Evolutionary conservation across 2,797 vertebrate species (phyloP).

Genomic region (Notolepis coatsorum): DNA sequence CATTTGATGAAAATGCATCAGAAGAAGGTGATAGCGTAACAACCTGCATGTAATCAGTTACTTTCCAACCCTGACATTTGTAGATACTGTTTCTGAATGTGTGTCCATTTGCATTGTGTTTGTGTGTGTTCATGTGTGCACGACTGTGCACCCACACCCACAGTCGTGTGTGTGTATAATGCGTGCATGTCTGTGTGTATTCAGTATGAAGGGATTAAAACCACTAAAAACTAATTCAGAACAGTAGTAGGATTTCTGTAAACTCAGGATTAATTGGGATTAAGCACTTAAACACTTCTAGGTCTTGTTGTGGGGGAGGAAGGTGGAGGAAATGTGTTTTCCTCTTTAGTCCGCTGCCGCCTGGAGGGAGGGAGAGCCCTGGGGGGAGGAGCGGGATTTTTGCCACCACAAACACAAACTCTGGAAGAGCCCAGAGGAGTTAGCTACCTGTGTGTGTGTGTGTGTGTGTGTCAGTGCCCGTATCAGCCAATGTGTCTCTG

Average conservation of each 20-base stretch:
- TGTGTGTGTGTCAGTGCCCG: not conserved
- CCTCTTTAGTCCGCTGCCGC: constrained; percentile 18
- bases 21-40: too few relatives aligned
- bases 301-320: constrained; percentile 44
- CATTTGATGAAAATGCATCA: too few relatives aligned
- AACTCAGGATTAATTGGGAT: constrained; percentile 75
- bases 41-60: too few relatives aligned
- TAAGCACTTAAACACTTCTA: constrained; percentile 70
- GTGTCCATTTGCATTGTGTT: too few relatives aligned
- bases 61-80: too few relatives aligned
- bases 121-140: too few relatives aligned
- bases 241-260: constrained; percentile 65
- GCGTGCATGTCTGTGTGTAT: constrained; percentile 15
- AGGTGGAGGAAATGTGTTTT: constrained; percentile 44
- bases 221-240: constrained; percentile 67
- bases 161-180: constrained; percentile 10
- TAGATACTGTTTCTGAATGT: too few relatives aligned
- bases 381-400: constrained; percentile 35
- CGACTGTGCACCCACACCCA: constrained; percentile 17
- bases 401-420: constrained; percentile 46
- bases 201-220: constrained; percentile 64
- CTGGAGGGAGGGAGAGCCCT: too few relatives aligned
- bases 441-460: not conserved
- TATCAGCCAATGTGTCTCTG: not conserved
- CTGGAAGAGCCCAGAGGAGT: constrained; percentile 33